Conservation (phyloP, 2,797 vertebrate genomes). For the Chloroceryle inda region DNA sequence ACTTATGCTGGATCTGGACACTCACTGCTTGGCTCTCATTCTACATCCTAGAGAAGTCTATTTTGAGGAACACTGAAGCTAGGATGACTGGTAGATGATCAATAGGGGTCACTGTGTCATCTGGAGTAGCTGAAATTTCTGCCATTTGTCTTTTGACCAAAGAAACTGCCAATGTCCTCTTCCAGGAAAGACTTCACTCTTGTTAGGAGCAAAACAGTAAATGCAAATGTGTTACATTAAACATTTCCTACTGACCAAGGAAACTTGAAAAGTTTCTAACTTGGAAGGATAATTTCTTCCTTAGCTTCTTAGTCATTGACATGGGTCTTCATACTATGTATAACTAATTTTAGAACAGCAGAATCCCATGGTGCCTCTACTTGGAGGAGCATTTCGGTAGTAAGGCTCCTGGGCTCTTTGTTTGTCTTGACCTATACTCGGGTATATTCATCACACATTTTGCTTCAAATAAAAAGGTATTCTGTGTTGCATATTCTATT, state of each 20-base stretch:
- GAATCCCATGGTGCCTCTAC: neutral
- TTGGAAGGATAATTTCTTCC: neutral
- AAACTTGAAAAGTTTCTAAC: neutral
- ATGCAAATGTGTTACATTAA: neutral
- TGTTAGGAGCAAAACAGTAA: neutral
- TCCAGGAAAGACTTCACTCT: neutral
- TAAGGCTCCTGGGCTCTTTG: neutral
- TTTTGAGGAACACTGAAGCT: neutral
- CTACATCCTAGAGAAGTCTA: neutral
- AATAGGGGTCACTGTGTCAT: neutral
- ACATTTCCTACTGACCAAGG: neutral
- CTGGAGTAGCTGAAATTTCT: neutral
- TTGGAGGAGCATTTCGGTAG: neutral
- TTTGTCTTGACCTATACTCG: neutral
- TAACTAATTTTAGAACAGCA: neutral
- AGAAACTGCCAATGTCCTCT: neutral
- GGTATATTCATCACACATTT: neutral
- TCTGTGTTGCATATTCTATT: fast-evolving
- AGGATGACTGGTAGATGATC: neutral
- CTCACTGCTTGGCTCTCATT: neutral
- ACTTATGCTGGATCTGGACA: neutral
- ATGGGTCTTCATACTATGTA: neutral
- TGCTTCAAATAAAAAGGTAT: neutral
- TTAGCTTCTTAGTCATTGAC: neutral
- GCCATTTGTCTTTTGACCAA: neutral